Percentiles rank a stretch among this genome's conserved stretches.
These are phyloP conservation scores for Rhinatrema bivittatum DNA, from an alignment of 2,797 vertebrate genomes.

Conservation along the genomic window DNA sequence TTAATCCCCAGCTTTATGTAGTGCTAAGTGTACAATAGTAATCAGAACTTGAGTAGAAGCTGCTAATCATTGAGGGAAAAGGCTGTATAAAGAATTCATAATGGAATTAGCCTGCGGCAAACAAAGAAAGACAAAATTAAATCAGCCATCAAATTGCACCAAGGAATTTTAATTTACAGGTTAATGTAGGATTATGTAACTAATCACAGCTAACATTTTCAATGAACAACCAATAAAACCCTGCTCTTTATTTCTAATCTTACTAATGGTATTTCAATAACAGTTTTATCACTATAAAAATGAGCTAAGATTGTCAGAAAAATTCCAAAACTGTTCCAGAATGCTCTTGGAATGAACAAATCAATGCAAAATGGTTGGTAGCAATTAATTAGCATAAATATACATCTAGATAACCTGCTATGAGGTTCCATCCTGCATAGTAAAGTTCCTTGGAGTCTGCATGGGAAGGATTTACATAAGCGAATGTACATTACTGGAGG, in stretches of 20 bases:
- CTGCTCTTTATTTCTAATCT: constrained; percentile 52
- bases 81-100: constrained; percentile 99
- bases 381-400: constrained; percentile 57
- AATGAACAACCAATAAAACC: constrained; percentile 80
- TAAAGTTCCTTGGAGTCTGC: constrained; percentile 53
- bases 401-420: constrained; percentile 45
- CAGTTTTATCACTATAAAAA: constrained; percentile 53
- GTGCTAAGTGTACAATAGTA: constrained; percentile 99
- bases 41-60: constrained; percentile 98
- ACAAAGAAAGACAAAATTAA: constrained; percentile 96
- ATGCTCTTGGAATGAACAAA: constrained; percentile 35
- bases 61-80: constrained; percentile 99
- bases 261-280: constrained; percentile 66
- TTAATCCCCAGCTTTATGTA: constrained; percentile 99
- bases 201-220: constrained; percentile 95
- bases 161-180: constrained; percentile 99
- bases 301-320: constrained; percentile 50
- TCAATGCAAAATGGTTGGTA: constrained; percentile 47
- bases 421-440: constrained; percentile 37
- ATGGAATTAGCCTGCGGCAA: constrained; percentile 98
- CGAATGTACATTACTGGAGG: constrained; percentile 50
- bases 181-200: constrained; percentile 99
- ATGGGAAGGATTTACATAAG: constrained; percentile 58
- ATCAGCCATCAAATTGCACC: constrained; percentile 99
- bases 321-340: constrained; percentile 48